Base-by-base conservation (phyloP, 2,888 invertebrate genomes). In the Metopia argyrocephala region DNA sequence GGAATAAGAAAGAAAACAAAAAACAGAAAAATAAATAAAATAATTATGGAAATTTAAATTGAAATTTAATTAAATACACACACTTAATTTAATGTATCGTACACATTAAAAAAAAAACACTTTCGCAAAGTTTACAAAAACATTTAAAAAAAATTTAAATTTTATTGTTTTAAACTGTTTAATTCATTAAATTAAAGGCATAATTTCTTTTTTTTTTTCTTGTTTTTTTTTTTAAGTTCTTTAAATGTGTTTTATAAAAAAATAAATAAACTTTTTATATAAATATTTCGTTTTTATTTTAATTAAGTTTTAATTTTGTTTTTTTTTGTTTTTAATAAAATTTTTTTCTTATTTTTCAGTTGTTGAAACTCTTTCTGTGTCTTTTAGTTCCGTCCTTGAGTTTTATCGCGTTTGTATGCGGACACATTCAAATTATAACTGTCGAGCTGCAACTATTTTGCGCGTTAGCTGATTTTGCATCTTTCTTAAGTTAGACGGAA, bases 391-490 rank as follows among this genome's bases (percentile, higher is more conserved):
- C 78, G 78, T 61, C 71, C 71, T 71, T 73, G 54, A 38, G 75
- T 54, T 21, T 31, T 65, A 59, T 61, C 75, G 70, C 79, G 79
- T 79, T 81, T 66, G 70, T 81, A 61, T 75, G 74, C 78, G 69
- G 59, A 50, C 81, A 81, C 78, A 81, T 78, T 81, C 74, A 56
- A 81, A 81, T 78, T 70, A 66, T 74, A 81, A 81, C 81, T 81
- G 79, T 70, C 57, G 78, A 61, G 70, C 70, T 81, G 78, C 70
- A 81, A 78, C 70, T 75, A 75, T 81, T 78, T 81, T 81, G 78
- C 81, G 81, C 78, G 69, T 81, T 75, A 78, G 81, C 81, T 78
- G 78, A 46, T 73, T 78, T 74, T 81, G 81, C 81, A 81, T 81
- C 81, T 74, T 81, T 75, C 65, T 70, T 68, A 54, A 71, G 74